Evolutionary conservation across 2,888 invertebrate genomes (phyloP), one percentile per base, ranked within the genome.

Genomic region (Mellilla xanthometata): DNA sequence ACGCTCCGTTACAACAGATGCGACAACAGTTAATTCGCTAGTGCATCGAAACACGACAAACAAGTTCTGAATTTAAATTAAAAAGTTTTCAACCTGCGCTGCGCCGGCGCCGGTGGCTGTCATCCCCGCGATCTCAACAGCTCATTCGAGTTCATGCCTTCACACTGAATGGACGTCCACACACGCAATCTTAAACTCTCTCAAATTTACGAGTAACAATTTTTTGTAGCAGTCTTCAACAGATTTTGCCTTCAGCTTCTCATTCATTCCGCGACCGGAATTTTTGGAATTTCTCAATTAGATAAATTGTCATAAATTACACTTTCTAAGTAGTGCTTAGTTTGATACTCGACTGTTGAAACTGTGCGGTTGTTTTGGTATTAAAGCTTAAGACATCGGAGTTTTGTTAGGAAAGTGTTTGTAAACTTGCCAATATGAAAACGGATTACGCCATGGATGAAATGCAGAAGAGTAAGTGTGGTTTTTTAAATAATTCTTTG

Each of bases 381-480:
- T 60, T 62, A 68, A 62, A 66, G 65, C 60, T 62, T 63, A 62
- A 63, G 62, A 65, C 66, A 57, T 60, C 56, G 63, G 65, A 68
- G 66, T 68, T 62, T 59, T 70, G 56, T 74, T n/a, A n/a, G 72
- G 69, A 78, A 76, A 82, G 84, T 83, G 86, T 61, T 65, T 54
- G 59, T 62, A 55, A 63, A 56, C 43, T 70, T 68, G 55, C 62
- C 62, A 76, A 73, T 67, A 89, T 89, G 89, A 89, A 89, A 81
- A 84, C 89, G 85, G 89, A 89, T 86, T 89, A 89, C 79, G 86
- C 88, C 54, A 80, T 89, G 86, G 89, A 89, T 78, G 89, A 86
- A 59, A 79, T 86, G 82, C 87, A 89, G 70, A 89, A 88, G 78
- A 82, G 89, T 89, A 79, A 89, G 88, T 87, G 39, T 22, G 43